Percentiles rank a stretch among this genome's conserved stretches.
These are phyloP conservation scores for Porites cylindrica DNA, from an alignment of 92 coral and sea anemone species.

Conservation along the genomic window DNA sequence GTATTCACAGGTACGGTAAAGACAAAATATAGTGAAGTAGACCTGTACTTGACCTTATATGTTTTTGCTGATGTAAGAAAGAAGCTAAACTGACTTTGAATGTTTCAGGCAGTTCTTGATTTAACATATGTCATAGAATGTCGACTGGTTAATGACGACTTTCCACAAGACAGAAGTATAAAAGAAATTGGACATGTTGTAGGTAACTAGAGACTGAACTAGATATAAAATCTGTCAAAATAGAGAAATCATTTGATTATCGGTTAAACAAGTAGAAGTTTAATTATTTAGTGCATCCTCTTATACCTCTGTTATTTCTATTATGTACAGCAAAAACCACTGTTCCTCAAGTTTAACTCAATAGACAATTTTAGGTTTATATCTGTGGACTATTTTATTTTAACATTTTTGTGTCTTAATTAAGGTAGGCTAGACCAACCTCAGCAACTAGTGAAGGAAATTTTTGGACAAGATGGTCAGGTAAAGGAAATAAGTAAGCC, in stretches of 20 bases:
- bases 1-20: slow-evolving; percentile 50
- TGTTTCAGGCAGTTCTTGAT: slow-evolving; percentile 74
- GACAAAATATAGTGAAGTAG: no score
- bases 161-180: slow-evolving; percentile 65
- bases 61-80: no score
- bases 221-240: no score
- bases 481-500: not conserved
- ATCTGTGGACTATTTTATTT: not conserved
- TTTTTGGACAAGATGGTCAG: slow-evolving; percentile 17
- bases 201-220: not conserved
- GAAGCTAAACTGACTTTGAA: not conserved
- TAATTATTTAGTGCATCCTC: no score
- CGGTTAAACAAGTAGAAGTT: no score
- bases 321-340: not conserved
- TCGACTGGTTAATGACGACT: slow-evolving; percentile 74
- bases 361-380: not conserved
- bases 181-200: slow-evolving; percentile 37
- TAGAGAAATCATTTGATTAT: no score
- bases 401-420: not conserved
- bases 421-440: slow-evolving; percentile 31
- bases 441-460: slow-evolving; percentile 13
- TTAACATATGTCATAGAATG: slow-evolving; percentile 78
- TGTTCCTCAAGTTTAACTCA: not conserved
- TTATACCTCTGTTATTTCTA: no score
- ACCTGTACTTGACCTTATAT: no score